These are phyloP conservation scores for Caenorhabditis uteleia DNA, from an alignment of 2,888 invertebrate genomes.

Conservation along the genomic window DNA sequence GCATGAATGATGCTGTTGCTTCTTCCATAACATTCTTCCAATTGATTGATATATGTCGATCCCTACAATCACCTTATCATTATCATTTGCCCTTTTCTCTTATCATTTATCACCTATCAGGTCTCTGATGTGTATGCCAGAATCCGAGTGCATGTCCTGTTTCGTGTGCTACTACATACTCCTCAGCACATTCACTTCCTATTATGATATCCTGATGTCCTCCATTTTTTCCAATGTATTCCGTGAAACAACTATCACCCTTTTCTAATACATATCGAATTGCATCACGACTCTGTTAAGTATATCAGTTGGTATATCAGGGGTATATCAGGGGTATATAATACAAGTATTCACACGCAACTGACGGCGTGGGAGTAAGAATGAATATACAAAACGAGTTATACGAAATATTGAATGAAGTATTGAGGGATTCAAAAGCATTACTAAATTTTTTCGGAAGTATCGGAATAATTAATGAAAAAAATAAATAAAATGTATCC, in stretches of 20 bases:
- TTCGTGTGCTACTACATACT: conserved; percentile 69
- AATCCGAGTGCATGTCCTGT: conserved; percentile 69
- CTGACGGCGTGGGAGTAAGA: too few relatives aligned
- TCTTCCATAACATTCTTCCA: conserved; percentile 66
- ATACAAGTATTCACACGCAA: too few relatives aligned
- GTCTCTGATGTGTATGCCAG: conserved; percentile 69
- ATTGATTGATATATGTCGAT: conserved; percentile 54
- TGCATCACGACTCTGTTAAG: conserved; percentile 45
- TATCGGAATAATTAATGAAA: too few relatives aligned
- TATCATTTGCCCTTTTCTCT: background rate
- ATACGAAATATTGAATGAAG: too few relatives aligned
- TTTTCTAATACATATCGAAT: conserved; percentile 67
- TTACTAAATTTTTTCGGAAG: too few relatives aligned
- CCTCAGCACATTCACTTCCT: conserved; percentile 68
- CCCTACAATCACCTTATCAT: conserved; percentile 12
- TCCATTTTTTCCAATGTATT: conserved; percentile 68
- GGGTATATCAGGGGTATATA: too few relatives aligned
- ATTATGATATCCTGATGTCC: conserved; percentile 69
- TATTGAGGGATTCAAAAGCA: too few relatives aligned
- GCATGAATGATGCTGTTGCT: conserved; percentile 68
- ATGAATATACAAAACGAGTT: too few relatives aligned
- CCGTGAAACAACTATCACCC: conserved; percentile 68
- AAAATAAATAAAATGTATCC: too few relatives aligned
- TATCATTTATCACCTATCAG: conserved; percentile 47
- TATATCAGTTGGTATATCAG: too few relatives aligned